Evolutionary conservation across 2,113 vertebrate genomes (phyloP).

Genomic region (Stercorarius parasiticus): DNA sequence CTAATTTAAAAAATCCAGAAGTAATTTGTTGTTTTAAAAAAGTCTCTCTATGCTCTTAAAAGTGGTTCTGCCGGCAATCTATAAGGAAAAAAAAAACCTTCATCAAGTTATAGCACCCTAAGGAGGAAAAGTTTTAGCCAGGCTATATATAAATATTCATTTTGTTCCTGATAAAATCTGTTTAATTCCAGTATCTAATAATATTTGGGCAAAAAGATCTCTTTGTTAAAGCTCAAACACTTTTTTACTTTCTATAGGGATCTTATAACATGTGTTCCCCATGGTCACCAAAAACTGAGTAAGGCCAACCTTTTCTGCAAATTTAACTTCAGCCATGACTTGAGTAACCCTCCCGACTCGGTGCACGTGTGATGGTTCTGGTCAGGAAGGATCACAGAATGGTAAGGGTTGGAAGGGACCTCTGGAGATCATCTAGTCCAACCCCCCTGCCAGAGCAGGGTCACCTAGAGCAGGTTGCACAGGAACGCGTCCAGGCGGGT

Average conservation of each 20-base stretch:
- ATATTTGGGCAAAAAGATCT: background rate
- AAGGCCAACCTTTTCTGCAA: background rate
- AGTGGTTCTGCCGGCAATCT: background rate
- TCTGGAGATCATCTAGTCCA: too few relatives aligned
- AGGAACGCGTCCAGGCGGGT: too few relatives aligned
- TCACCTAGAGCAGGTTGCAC: too few relatives aligned
- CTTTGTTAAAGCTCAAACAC: background rate
- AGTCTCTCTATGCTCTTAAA: background rate
- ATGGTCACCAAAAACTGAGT: background rate
- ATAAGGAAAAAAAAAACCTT: background rate
- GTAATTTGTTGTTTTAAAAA: background rate
- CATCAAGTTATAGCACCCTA: background rate
- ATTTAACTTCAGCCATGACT: background rate
- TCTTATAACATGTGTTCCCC: fast-evolving
- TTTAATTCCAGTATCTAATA: background rate
- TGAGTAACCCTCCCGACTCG: fast-evolving
- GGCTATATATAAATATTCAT: background rate
- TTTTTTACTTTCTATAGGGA: background rate
- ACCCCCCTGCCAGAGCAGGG: too few relatives aligned
- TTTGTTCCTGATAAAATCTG: background rate
- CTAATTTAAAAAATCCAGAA: background rate
- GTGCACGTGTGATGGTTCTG: fast-evolving
- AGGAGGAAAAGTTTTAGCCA: background rate
- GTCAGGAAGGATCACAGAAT: background rate
- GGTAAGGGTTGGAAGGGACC: too few relatives aligned